Base-by-base conservation (phyloP, 2,113 vertebrate species). In the Tachysurus fulvidraco region DNA sequence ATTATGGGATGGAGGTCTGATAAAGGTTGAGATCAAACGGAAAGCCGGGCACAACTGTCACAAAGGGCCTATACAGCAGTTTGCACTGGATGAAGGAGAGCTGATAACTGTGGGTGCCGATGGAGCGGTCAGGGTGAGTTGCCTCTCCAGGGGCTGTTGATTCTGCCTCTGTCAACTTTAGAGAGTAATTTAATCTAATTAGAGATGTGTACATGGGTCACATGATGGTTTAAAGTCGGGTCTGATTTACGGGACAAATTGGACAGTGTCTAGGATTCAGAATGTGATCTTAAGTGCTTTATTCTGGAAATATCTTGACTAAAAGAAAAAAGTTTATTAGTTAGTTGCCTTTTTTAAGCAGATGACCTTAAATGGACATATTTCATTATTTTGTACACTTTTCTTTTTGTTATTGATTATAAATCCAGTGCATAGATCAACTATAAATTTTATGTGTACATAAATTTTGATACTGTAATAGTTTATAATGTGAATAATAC, bases 11-110 rank as follows among this genome's bases (percentile, higher is more conserved):
- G 96, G 94, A 0, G 96, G 95, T 19, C 93, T 96, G 84, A 96
- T 99, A 89, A 98, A 98, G 90, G 96, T 95, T 41, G 98, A 99
- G 91, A 94, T 99, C 73, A 96, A 96, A 85, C 94, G 94, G 19
- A 89, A 85, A 86, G 93, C 89, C 9, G 91, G 50, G 0, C 93
- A 91, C 55, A 93, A 86, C 17, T 99, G 98, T 92, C 98, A 99
- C 16, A 12, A 23, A 0, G 98, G 97, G 9, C 86, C 92, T 69
- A 92, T 97, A 83, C 96, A 94, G 91, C 98, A 98, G 21, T 94
- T 99, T 76, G 64, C 93, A 25, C 90, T 99, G 82, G 96, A 98
- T 2, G 97, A 98, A 81, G 97, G 96, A 36, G 96, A 97, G 83
- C 93, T 99, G 74, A 92, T 97, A 91, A 97, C 96, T 0, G 86